phyloP scores from a whole-genome alignment of 2,113 vertebrate genomes.

The Lota lota region DNA sequence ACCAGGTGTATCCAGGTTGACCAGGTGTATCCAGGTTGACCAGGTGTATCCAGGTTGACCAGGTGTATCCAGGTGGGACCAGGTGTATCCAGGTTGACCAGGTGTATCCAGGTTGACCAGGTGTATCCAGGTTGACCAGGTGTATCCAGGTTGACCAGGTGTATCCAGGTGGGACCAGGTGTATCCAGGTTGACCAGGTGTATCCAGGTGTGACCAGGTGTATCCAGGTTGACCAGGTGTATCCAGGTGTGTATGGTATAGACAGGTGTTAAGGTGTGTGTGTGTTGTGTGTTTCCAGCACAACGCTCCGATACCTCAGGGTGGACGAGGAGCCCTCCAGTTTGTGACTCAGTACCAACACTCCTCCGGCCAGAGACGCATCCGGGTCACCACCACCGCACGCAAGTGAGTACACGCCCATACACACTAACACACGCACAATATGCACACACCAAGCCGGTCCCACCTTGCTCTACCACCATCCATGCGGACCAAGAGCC shows the following conservation, averaged over 20 bases:
- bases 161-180: neutral
- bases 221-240: neutral
- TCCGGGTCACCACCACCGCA: slow-evolving; percentile 85
- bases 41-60: neutral
- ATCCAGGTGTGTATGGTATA: neutral
- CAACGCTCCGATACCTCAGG: slow-evolving; percentile 89
- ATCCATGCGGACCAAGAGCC: neutral
- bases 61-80: too few relatives aligned
- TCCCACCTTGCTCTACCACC: neutral
- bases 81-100: neutral
- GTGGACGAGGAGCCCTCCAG: slow-evolving; percentile 86
- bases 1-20: neutral
- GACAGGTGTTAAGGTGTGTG: neutral
- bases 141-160: neutral
- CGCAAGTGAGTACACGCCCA: slow-evolving; percentile 77
- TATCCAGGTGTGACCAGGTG: neutral
- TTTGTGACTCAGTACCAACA: slow-evolving; percentile 91
- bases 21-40: neutral
- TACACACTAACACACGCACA: neutral
- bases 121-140: neutral
- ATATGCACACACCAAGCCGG: neutral
- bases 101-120: neutral
- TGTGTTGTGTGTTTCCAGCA: slow-evolving; percentile 67
- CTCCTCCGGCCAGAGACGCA: slow-evolving; percentile 86
- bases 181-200: neutral